Evolutionary conservation across 2,113 vertebrate species (phyloP), one percentile per base, ranked within the genome.

Genomic region (Chloropsis cyanopogon): DNA sequence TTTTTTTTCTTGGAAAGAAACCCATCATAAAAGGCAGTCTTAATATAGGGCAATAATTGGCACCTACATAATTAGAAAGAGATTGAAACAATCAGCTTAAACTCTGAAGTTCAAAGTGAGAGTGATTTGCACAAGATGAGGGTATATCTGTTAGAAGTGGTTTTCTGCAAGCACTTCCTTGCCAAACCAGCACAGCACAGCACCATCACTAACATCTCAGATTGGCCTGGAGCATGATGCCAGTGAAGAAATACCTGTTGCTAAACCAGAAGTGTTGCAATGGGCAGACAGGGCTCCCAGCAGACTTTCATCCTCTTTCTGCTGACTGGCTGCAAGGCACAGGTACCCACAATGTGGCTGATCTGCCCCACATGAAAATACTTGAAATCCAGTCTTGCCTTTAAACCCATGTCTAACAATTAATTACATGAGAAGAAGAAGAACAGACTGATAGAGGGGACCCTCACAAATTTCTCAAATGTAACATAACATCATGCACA

Each of bases 201-300:
- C 22, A 37, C 6, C 9, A 9, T 68, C 73, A 14, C 28, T 33
- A 11, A 17, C 12, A 53, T 69, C 53, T 87, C 41, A 59, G 56
- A 46, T 16, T 42, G 28, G 31, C 44, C 16, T 3, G 1, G 15
- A 68, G 18, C 4, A 0, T 10, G 16, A 31, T 31, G 39, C 10
- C 5, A 6, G 33, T 71, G 54, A 77, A 83, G 80, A 88, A 95
- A 52, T 72, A 63, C 8, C 49, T 57, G 20, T 53, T 85, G 49
- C 46, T 69, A 44, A 85, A 49, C 1, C 24, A 87, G n/a, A 44
- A 71, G 6, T 6, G 21, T 21, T 82, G 16, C 24, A 85, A 1
- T 4, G 26, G 41, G 12, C 26, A 75, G 15, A 75, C 2, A 14
- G 20, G 28, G 14, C 35, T 70, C 33, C 21, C 14, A 61, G n/a